phyloP scores from a whole-genome alignment of 1,140 invertebrate genomes.

The Drosophila grimshawi region DNA sequence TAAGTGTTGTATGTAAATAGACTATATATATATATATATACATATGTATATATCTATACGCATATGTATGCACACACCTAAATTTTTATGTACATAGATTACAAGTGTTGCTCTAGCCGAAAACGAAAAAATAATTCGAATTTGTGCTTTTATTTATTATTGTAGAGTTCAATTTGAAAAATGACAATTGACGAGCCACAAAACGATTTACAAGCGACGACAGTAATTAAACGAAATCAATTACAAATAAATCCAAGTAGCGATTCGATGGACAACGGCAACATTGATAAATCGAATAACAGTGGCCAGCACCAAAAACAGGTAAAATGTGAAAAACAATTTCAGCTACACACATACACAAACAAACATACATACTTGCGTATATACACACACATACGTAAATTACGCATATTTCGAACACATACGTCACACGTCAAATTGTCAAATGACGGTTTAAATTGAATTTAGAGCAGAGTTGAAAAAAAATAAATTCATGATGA shows the following conservation, averaged over 20 bases:
- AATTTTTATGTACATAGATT: no score
- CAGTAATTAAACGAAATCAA: constrained; percentile 6
- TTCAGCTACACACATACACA: background rate
- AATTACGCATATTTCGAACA: background rate
- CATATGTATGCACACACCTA: no score
- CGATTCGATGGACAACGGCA: constrained; percentile 36
- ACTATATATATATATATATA: background rate
- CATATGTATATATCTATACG: background rate
- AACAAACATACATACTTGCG: constrained; percentile 1
- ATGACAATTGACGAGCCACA: constrained; percentile 63
- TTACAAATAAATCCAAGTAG: constrained; percentile 2
- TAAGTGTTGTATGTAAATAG: background rate
- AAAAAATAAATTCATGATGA: background rate
- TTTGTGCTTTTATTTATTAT: background rate
- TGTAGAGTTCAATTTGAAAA: constrained; percentile 28
- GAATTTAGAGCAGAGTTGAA: background rate
- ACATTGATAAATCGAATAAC: constrained; percentile 38
- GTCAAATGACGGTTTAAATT: constrained; percentile 3
- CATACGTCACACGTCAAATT: background rate
- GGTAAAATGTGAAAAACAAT: constrained; percentile 5
- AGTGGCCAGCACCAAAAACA: constrained; percentile 50
- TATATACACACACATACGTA: background rate
- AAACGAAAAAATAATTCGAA: no score
- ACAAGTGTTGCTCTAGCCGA: no score
- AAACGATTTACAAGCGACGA: constrained; percentile 31